Base-by-base conservation (phyloP, 2,113 vertebrate genomes). In the Coryphaenoides rupestris region DNA sequence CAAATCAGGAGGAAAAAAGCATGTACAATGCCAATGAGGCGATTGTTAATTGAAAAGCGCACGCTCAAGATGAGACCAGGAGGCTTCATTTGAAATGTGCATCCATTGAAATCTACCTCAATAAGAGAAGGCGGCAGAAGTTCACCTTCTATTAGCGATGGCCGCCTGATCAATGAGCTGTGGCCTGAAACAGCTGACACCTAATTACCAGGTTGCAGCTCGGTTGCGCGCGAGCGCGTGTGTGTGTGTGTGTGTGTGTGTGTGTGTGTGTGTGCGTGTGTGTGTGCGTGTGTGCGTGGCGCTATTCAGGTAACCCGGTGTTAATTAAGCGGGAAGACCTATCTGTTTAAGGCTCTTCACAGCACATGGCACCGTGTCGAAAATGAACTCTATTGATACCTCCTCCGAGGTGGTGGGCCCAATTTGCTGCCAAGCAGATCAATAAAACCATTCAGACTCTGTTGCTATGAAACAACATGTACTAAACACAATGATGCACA, bases 111-210 rank as follows among this genome's bases (percentile, higher is more conserved):
- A 60, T 83, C 19, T 60, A 74, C 74, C 74, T 81, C 68, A 82
- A 76, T 40, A 73, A 55, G 58, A 73, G 60, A 68, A 79, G 70
- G 73, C 78, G 75, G 69, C 21, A 17, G 63, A 76, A 84, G 78
- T 83, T 85, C 82, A 86, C 70, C 56, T 89, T 81, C 79, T 87
- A 66, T 90, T 88, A 89, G 84, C 63, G 33, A 88, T 89, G 81
- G 84, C 76, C 82, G 72, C 78, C 78, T 79, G 84, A 90, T 89
- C 89, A 90, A 91, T 90, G 87, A 84, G 75, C 86, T 82, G 71
- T 79, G 80, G 75, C 58, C 82, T 81, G 77, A 87, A 91, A 88
- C 82, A 86, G 84, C 85, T 88, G 85, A 89, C 84, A 80, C 84
- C 82, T 87, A 89, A 92, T 90, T 88, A 88, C 70, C 61, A 74